Conservation (phyloP, 2,888 invertebrate species). For the Apodemia duryi region DNA sequence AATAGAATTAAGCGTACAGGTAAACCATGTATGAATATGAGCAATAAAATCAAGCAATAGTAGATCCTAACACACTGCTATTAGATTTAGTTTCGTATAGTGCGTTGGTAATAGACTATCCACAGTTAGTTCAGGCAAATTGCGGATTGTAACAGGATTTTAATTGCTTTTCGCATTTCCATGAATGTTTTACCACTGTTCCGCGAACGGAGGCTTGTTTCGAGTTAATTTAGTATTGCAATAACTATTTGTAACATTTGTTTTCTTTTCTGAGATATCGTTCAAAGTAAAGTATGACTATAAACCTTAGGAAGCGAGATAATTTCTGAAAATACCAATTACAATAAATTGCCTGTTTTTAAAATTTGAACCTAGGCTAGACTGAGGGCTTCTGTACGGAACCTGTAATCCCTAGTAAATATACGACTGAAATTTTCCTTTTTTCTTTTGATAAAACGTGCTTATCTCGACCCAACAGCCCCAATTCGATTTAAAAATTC, state of each 20-base stretch:
- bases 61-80: not conserved
- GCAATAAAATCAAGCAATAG: not conserved
- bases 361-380: too few relatives aligned
- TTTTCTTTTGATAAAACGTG: too few relatives aligned
- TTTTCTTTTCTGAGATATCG: slow-evolving; percentile 8
- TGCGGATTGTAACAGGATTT: slow-evolving; percentile 28
- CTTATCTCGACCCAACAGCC: too few relatives aligned
- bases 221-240: slow-evolving; percentile 17
- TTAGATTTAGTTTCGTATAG: not conserved
- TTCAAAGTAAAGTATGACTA: not conserved
- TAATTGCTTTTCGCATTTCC: slow-evolving; percentile 28
- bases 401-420: too few relatives aligned
- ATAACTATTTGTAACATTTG: slow-evolving; percentile 18
- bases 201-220: slow-evolving; percentile 13
- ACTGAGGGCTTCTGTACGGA: too few relatives aligned
- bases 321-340: too few relatives aligned
- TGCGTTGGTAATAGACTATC: slow-evolving; percentile 22
- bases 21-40: slow-evolving; percentile 19
- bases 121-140: slow-evolving; percentile 25
- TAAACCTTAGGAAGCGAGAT: too few relatives aligned
- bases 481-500: too few relatives aligned
- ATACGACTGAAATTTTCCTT: too few relatives aligned
- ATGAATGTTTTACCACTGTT: slow-evolving; percentile 23
- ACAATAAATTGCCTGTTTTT: too few relatives aligned
- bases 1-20: slow-evolving; percentile 18